Evolutionary conservation across 2,888 invertebrate species (phyloP).

Genomic region (Lamellibrachia satsuma): DNA sequence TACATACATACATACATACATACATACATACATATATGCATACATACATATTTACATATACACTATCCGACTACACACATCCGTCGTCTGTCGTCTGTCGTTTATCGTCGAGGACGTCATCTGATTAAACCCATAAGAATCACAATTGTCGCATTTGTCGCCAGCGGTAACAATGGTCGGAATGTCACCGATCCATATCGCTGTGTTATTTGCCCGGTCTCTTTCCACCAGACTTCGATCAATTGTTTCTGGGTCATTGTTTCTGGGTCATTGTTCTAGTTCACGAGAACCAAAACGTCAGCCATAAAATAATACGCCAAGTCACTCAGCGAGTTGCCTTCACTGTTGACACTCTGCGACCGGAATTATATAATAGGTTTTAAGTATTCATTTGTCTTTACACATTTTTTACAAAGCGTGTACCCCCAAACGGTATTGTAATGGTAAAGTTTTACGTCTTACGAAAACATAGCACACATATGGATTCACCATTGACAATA

Average conservation of each 20-base stretch:
- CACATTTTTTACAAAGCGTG: too few species aligned
- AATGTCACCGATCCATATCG: not conserved
- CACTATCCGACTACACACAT: not conserved
- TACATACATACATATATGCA: too few species aligned
- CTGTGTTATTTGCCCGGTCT: not conserved
- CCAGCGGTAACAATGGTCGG: not conserved
- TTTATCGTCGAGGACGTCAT: not conserved
- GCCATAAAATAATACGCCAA: not conserved
- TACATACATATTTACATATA: too few species aligned
- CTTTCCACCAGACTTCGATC: not conserved
- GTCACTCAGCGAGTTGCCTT: too few species aligned
- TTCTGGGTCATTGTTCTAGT: not conserved
- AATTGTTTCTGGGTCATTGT: not conserved
- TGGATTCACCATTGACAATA: too few species aligned
- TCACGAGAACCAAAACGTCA: not conserved
- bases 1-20: too few species aligned
- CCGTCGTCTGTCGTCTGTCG: not conserved
- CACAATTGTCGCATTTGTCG: not conserved
- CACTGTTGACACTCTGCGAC: too few species aligned
- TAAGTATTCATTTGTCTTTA: too few species aligned
- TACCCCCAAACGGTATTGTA: too few species aligned
- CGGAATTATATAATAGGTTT: too few species aligned
- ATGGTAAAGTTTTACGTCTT: too few species aligned
- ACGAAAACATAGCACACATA: too few species aligned
- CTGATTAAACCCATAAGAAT: not conserved